Percentiles rank a stretch among this genome's conserved stretches.
These are phyloP conservation scores for Mormyrus iriodes DNA, from an alignment of 2,113 vertebrate genomes.

Conservation along the genomic window DNA sequence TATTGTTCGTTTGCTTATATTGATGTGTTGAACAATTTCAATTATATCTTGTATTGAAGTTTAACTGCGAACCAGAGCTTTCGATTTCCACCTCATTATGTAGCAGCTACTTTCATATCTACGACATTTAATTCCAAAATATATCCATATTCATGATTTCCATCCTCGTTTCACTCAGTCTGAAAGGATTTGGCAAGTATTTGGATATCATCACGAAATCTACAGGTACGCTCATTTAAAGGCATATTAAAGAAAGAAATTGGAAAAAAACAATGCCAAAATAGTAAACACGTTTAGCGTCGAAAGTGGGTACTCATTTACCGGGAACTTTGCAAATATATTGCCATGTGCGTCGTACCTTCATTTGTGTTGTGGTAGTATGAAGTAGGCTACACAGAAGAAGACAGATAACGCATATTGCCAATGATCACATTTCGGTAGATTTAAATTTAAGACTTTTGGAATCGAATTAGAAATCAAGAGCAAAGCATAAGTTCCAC, in stretches of 20 bases:
- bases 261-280: background rate
- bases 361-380: background rate
- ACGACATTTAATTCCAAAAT: background rate
- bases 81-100: background rate
- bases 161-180: background rate
- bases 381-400: background rate
- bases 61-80: background rate
- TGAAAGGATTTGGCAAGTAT: background rate
- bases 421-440: background rate
- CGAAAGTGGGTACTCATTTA: background rate
- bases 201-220: background rate
- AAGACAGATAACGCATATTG: background rate
- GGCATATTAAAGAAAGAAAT: background rate
- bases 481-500: conserved; percentile 36
- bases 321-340: background rate
- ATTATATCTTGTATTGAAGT: background rate
- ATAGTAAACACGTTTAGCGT: background rate
- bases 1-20: background rate
- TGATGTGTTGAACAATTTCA: background rate
- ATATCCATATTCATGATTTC: background rate
- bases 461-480: background rate
- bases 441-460: background rate
- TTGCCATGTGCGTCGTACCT: background rate
- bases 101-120: background rate
- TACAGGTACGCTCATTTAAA: background rate